These are phyloP conservation scores for Anadara kagoshimensis DNA, from an alignment of 1,140 invertebrate genomes.

Conservation along the genomic window DNA sequence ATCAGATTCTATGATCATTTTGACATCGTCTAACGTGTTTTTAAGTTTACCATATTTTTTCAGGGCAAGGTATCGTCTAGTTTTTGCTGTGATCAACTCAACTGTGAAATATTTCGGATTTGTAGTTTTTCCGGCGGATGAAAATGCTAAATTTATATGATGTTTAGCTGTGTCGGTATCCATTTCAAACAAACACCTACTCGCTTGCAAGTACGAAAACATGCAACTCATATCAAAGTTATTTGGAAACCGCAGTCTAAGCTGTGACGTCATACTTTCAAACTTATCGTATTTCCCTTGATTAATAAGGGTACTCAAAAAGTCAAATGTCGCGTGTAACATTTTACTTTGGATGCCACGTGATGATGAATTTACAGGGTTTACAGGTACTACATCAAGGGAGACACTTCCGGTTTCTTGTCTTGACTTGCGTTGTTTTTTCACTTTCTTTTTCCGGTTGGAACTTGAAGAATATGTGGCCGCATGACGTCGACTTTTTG, in stretches of 20 bases:
- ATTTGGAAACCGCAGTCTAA: conserved; percentile 15
- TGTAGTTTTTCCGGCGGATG: conserved; percentile 33
- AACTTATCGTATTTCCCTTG: conserved; percentile 40
- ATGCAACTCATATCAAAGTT: conserved; percentile 44
- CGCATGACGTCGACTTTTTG: neutral
- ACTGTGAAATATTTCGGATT: conserved; percentile 44
- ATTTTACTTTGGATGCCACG: neutral
- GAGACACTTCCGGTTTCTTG: neutral
- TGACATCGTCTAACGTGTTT: conserved; percentile 35
- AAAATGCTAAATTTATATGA: conserved; percentile 30
- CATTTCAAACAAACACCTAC: conserved; percentile 38
- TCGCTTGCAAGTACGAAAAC: conserved; percentile 38
- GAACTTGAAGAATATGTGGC: neutral
- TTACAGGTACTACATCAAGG: neutral
- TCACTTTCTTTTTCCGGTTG: neutral
- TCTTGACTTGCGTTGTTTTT: neutral
- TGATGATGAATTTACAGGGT: neutral
- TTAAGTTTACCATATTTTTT: conserved; percentile 45
- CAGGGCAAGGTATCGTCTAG: conserved; percentile 43
- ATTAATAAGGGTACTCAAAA: conserved; percentile 47
- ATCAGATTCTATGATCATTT: conserved; percentile 46
- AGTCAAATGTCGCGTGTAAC: conserved; percentile 42
- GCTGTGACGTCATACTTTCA: conserved; percentile 11
- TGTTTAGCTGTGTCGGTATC: conserved; percentile 43
- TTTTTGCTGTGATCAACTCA: conserved; percentile 45